These are phyloP conservation scores for Brachionus rubens DNA, from an alignment of 1,140 invertebrate genomes.

Conservation along the genomic window DNA sequence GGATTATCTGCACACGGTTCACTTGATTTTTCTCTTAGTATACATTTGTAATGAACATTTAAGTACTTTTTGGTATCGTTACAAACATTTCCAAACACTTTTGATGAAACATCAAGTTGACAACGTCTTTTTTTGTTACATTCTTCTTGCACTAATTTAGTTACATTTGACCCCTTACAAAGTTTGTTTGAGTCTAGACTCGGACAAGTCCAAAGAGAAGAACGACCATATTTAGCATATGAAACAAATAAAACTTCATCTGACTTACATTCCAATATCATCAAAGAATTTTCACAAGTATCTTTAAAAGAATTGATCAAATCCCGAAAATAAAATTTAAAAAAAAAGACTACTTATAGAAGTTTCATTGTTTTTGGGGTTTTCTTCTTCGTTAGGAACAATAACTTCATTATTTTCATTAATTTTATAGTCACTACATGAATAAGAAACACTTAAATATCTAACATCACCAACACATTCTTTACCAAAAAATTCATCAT, in stretches of 20 bases:
- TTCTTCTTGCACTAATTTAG: not conserved
- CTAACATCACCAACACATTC: no score
- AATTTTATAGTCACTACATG: no score
- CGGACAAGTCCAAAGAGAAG: not conserved
- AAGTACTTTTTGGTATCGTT: not conserved
- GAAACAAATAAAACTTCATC: not conserved
- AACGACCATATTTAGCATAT: not conserved
- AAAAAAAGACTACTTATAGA: no score
- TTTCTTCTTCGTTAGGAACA: no score
- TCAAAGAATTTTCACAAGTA: not conserved
- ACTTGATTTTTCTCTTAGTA: not conserved
- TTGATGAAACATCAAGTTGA: not conserved
- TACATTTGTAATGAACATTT: not conserved
- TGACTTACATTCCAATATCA: not conserved
- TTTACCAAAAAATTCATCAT: no score
- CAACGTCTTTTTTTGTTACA: not conserved
- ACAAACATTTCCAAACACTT: not conserved
- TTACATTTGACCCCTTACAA: not conserved
- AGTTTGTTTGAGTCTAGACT: not conserved
- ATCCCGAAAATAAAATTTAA: no score
- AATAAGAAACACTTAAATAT: no score
- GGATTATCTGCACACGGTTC: slow-evolving; percentile 12
- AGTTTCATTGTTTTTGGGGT: no score
- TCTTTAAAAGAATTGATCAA: no score
- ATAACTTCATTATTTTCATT: no score